Conservation (phyloP, 2,113 vertebrate species). For the Nothocercus nigrocapillus region DNA sequence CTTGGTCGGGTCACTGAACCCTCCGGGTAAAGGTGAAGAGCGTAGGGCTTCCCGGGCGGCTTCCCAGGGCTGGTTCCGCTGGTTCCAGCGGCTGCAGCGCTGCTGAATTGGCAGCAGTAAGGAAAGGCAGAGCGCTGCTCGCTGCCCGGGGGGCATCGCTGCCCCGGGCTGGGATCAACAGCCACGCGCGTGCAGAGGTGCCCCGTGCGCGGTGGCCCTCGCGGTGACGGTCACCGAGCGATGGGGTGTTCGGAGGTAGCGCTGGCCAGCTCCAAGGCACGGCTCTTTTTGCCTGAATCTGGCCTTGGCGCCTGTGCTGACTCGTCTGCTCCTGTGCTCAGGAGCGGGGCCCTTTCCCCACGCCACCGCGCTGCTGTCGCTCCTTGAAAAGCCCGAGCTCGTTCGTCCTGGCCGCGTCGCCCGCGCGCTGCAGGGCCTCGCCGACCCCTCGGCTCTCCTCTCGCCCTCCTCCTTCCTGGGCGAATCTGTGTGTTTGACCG, state of each 20-base stretch:
- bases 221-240: neutral
- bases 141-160: accelerated
- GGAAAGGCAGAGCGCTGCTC: neutral
- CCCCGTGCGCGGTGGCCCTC: too few species aligned
- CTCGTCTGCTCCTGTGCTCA: neutral
- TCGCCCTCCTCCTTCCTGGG: neutral
- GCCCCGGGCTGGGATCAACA: neutral
- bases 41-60: neutral
- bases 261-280: neutral
- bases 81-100: neutral
- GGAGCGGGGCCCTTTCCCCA: neutral
- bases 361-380: neutral
- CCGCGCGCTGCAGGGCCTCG: neutral
- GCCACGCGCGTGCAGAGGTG: neutral
- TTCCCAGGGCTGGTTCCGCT: neutral
- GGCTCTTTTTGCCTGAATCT: neutral
- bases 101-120: neutral
- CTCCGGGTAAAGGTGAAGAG: neutral
- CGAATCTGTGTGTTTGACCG: neutral
- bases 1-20: neutral
- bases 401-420: neutral
- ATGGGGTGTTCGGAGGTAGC: neutral
- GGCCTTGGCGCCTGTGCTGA: neutral
- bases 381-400: accelerated
- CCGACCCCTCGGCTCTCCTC: neutral